Conservation (phyloP, 2,113 vertebrate genomes). For the Aptenodytes patagonicus region DNA sequence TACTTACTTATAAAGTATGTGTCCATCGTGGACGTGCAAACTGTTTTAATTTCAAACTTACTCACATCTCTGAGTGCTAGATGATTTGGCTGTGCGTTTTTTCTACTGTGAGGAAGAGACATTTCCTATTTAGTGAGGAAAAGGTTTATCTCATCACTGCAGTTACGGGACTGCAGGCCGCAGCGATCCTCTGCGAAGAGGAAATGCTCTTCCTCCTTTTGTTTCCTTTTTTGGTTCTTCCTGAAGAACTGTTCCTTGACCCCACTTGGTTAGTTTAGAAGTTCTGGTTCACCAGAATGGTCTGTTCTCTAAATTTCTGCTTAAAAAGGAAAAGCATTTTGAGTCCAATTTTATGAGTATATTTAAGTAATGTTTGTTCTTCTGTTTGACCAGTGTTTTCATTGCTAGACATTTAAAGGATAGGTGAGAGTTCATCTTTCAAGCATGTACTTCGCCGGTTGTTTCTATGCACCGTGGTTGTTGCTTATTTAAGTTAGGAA, state of each 20-base stretch:
- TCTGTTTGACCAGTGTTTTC: neutral
- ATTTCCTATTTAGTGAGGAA: neutral
- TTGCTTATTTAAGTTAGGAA: neutral
- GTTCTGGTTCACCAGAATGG: neutral
- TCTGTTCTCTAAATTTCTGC: neutral
- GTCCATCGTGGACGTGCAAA: neutral
- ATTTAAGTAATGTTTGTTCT: neutral
- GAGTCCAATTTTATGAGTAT: neutral
- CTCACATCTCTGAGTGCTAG: neutral
- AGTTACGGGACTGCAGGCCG: neutral
- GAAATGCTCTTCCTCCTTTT: slow-evolving; percentile 18
- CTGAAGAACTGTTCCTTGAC: neutral
- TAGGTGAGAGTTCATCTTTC: neutral
- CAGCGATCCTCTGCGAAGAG: neutral
- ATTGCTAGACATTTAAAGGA: neutral
- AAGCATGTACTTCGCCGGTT: fast-evolving
- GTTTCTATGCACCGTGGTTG: neutral
- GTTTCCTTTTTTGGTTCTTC: neutral
- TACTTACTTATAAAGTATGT: neutral
- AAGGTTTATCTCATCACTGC: neutral
- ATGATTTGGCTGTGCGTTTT: neutral
- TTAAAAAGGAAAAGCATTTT: slow-evolving; percentile 32
- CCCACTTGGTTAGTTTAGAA: neutral
- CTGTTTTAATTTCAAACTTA: neutral
- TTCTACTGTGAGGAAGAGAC: neutral